Evolutionary conservation across 2,113 vertebrate species (phyloP).

Genomic region (Delphinus delphis): DNA sequence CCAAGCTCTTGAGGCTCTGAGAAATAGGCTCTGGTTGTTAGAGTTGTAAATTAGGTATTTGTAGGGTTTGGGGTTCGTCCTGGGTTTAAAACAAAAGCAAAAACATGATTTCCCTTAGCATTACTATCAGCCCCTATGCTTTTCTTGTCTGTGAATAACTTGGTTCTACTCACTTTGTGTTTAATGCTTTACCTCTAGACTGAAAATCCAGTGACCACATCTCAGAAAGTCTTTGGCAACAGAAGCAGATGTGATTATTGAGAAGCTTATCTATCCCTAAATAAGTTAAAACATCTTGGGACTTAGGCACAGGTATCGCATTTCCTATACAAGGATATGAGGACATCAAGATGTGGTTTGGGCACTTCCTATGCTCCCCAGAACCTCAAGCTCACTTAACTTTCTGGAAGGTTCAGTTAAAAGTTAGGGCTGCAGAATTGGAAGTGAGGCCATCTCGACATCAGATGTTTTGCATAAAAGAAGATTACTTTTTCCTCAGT

Average conservation of each 20-base stretch:
- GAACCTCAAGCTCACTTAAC: neutral
- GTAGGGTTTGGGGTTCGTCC: neutral
- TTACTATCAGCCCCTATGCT: neutral
- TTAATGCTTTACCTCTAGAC: neutral
- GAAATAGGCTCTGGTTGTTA: neutral
- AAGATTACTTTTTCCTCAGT: neutral
- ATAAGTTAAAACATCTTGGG: neutral
- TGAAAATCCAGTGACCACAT: neutral
- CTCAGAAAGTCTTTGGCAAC: neutral
- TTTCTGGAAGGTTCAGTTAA: neutral
- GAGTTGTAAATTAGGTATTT: neutral
- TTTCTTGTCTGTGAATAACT: neutral
- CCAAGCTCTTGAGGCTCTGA: neutral
- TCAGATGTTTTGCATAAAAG: neutral
- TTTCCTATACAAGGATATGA: neutral
- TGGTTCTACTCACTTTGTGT: neutral
- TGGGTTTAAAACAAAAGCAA: neutral
- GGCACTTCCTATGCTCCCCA: neutral
- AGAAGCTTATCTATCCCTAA: neutral
- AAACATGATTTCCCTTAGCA: neutral
- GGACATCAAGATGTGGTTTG: neutral
- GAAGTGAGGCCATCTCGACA: neutral
- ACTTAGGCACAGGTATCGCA: neutral
- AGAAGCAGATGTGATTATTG: neutral
- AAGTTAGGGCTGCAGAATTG: neutral